phyloP scores from a whole-genome alignment of 2,113 vertebrate species.

The Salvator merianae region DNA sequence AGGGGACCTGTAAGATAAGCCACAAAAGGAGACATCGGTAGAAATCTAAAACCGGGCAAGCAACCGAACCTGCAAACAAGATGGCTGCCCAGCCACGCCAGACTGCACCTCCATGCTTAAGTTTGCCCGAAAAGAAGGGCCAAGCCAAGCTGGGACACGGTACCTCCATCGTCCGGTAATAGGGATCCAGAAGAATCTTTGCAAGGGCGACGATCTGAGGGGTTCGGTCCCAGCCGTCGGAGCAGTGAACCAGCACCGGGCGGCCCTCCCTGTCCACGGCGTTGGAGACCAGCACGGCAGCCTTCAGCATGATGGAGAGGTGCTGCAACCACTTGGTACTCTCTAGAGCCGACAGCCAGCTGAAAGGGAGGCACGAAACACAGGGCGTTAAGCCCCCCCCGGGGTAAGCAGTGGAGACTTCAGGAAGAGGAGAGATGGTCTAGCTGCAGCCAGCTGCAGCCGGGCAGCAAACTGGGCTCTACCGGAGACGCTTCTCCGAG shows the following conservation, averaged over 20 bases:
- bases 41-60: too few species aligned
- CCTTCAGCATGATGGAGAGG: constrained; percentile 96
- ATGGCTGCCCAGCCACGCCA: background rate
- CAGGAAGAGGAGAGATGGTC: too few species aligned
- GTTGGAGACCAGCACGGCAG: constrained; percentile 90
- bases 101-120: too few species aligned
- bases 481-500: too few species aligned
- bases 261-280: constrained; percentile 92
- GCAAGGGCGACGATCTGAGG: constrained; percentile 94
- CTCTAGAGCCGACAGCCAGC: constrained; percentile 96
- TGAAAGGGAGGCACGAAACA: constrained; percentile 55
- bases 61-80: too few species aligned
- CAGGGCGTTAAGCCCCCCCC: constrained; percentile 21
- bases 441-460: background rate
- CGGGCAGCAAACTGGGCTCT: too few species aligned
- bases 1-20: too few species aligned
- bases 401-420: too few species aligned
- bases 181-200: constrained; percentile 94
- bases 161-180: constrained; percentile 97
- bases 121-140: background rate
- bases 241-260: constrained; percentile 95
- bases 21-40: too few species aligned
- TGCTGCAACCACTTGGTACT: constrained; percentile 98
- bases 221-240: constrained; percentile 96
- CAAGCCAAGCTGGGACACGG: too few species aligned